phyloP scores from a whole-genome alignment of 2,888 invertebrate species.

The Dendrolimus houi region DNA sequence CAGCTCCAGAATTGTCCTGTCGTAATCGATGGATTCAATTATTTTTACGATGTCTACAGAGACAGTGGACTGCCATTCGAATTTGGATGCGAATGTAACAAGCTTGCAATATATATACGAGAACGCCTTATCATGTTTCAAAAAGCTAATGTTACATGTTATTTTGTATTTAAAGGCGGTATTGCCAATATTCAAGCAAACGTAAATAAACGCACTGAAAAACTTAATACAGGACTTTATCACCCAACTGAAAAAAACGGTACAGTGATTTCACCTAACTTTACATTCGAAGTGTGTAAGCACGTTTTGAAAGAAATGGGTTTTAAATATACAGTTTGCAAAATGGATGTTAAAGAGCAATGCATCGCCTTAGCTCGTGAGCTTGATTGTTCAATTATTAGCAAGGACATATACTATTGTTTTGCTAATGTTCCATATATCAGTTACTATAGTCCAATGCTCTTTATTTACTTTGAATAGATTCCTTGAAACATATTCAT shows the following conservation, averaged over 20 bases:
- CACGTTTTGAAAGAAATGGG: slow-evolving; percentile 30
- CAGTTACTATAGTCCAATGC: slow-evolving; percentile 5
- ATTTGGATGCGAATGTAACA: slow-evolving; percentile 31
- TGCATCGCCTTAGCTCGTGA: slow-evolving; percentile 30
- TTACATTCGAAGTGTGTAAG: slow-evolving; percentile 20
- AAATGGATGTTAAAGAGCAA: slow-evolving; percentile 26
- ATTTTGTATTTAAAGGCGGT: slow-evolving; percentile 36
- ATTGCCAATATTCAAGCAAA: slow-evolving; percentile 15
- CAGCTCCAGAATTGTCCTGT: slow-evolving; percentile 21
- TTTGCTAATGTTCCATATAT: slow-evolving; percentile 30
- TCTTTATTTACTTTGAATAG: slow-evolving; percentile 16
- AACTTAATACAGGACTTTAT: background rate
- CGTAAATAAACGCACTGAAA: slow-evolving; percentile 5
- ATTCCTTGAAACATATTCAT: slow-evolving; percentile 17
- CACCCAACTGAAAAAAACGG: background rate
- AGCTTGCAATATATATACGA: slow-evolving; percentile 23
- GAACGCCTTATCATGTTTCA: slow-evolving; percentile 21
- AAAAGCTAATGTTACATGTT: slow-evolving; percentile 28
- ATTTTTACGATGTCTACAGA: slow-evolving; percentile 22
- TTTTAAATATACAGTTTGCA: slow-evolving; percentile 23
- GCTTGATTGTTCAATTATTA: slow-evolving; percentile 29
- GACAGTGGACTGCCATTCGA: slow-evolving; percentile 12
- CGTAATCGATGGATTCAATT: slow-evolving; percentile 36
- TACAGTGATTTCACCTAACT: slow-evolving; percentile 14
- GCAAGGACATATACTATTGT: slow-evolving; percentile 27